A percentile compares a stretch with the other conserved stretches of the same genome.
Conservation (phyloP, 2,113 vertebrate species). For the Salvelinus alpinus region DNA sequence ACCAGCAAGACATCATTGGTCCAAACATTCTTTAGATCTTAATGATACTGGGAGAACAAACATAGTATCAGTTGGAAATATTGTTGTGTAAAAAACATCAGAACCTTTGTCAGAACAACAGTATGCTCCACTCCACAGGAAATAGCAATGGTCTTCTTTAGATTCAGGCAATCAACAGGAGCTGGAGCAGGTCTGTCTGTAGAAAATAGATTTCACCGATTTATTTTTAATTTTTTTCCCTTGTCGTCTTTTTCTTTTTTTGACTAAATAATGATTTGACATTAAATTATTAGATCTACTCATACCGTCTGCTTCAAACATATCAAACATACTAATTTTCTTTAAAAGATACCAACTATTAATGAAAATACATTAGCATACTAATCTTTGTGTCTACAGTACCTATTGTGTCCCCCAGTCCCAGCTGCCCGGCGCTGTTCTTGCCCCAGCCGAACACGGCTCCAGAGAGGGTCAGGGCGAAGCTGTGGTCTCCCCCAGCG, state of each 20-base stretch:
- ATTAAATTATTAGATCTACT: slow-evolving; percentile 36
- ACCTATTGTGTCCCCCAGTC: slow-evolving; percentile 85
- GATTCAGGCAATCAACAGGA: slow-evolving; percentile 79
- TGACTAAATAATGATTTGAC: too few species aligned
- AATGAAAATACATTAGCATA: background rate
- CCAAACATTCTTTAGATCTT: too few species aligned
- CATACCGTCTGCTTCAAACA: background rate
- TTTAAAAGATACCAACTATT: background rate
- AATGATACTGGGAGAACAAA: background rate
- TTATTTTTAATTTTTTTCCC: slow-evolving; percentile 39
- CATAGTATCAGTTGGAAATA: slow-evolving; percentile 31
- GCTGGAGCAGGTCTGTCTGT: slow-evolving; percentile 82
- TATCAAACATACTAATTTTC: background rate
- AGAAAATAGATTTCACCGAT: slow-evolving; percentile 56
- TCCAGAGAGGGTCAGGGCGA: slow-evolving; percentile 84
- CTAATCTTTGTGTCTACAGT: background rate
- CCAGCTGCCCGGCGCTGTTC: slow-evolving; percentile 88
- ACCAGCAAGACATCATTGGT: background rate
- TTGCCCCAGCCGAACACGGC: slow-evolving; percentile 91
- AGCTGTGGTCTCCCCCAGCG: slow-evolving; percentile 87
- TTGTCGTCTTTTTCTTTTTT: slow-evolving; percentile 76
- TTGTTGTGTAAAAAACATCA: background rate
- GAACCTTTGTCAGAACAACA: slow-evolving; percentile 85
- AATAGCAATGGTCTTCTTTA: slow-evolving; percentile 84
- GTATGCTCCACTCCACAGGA: slow-evolving; percentile 88